Percentiles rank a stretch among this genome's conserved stretches.
Conservation (phyloP, 2,888 invertebrate species). For the Drosophila stalkeri region DNA sequence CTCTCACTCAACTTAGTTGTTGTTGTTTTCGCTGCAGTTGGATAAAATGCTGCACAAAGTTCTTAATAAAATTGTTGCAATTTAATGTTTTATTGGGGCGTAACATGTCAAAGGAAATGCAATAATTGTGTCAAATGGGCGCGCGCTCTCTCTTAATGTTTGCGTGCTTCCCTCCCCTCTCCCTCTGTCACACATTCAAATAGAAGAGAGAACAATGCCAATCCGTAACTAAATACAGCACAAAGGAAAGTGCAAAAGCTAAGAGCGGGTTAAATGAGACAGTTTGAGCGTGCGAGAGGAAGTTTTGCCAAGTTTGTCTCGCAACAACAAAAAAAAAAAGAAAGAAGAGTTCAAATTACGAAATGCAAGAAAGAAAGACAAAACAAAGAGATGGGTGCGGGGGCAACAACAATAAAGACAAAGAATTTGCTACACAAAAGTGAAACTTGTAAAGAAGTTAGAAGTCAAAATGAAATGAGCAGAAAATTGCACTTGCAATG, state of each 20-base stretch:
- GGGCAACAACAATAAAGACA: conserved; percentile 30
- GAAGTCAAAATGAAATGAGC: conserved; percentile 44
- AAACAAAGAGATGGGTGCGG: conserved; percentile 6
- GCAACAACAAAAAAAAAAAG: conserved; percentile 30
- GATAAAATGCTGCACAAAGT: conserved; percentile 49
- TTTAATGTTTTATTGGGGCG: conserved; percentile 56
- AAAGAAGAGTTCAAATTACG: conserved; percentile 68
- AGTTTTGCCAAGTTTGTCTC: conserved; percentile 7
- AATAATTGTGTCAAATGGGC: conserved; percentile 63
- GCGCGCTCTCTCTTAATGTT: conserved; percentile 25
- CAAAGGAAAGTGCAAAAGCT: conserved; percentile 49
- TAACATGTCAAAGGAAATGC: conserved; percentile 39
- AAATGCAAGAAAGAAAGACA: conserved; percentile 70
- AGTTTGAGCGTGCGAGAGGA: background rate
- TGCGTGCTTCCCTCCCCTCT: too few relatives aligned
- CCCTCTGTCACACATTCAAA: conserved; percentile 13
- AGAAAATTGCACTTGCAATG: conserved; percentile 26
- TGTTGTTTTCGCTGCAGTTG: conserved; percentile 24
- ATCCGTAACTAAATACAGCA: conserved; percentile 34
- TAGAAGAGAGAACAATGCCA: conserved; percentile 25
- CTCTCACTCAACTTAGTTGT: background rate
- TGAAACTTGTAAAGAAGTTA: conserved; percentile 61
- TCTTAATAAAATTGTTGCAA: conserved; percentile 67
- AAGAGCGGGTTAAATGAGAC: conserved; percentile 57
- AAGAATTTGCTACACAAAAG: conserved; percentile 68